Evolutionary conservation across 2,888 invertebrate genomes (phyloP).

Genomic region (Xylota sylvarum): DNA sequence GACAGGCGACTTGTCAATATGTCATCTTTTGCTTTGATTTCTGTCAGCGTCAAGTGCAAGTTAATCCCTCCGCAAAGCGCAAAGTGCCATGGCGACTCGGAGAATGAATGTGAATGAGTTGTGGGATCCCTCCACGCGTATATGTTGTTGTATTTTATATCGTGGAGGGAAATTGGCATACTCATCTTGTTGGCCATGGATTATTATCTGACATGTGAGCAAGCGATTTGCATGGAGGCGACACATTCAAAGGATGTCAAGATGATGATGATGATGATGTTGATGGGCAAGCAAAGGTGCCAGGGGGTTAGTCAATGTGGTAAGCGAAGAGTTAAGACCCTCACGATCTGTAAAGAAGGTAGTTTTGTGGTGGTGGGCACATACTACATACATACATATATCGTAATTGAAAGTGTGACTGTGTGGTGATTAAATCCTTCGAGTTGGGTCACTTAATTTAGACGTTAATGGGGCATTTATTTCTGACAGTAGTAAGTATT

Average conservation of each 20-base stretch:
- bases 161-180: slow-evolving; percentile 32
- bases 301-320: slow-evolving; percentile 18
- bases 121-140: slow-evolving; percentile 5
- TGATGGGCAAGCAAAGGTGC: slow-evolving; percentile 46
- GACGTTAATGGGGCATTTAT: slow-evolving; percentile 65
- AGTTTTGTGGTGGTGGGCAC: slow-evolving; percentile 33
- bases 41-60: slow-evolving; percentile 73
- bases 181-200: slow-evolving; percentile 66
- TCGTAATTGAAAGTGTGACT: slow-evolving; percentile 24
- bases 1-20: slow-evolving; percentile 73
- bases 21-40: slow-evolving; percentile 74
- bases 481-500: slow-evolving; percentile 50
- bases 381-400: too few species aligned
- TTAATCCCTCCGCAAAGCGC: slow-evolving; percentile 67
- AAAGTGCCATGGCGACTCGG: slow-evolving; percentile 38
- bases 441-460: slow-evolving; percentile 61
- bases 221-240: slow-evolving; percentile 71
- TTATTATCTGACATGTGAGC: slow-evolving; percentile 67
- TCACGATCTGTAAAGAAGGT: slow-evolving; percentile 41
- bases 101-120: slow-evolving; percentile 45
- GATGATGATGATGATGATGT: slow-evolving; percentile 23
- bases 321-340: slow-evolving; percentile 46
- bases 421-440: slow-evolving; percentile 50
- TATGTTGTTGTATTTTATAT: not conserved
- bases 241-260: slow-evolving; percentile 69